Percentiles rank a stretch among this genome's conserved stretches.
phyloP scores from a whole-genome alignment of 2,888 invertebrate genomes.

The Epistrophe eligans region DNA sequence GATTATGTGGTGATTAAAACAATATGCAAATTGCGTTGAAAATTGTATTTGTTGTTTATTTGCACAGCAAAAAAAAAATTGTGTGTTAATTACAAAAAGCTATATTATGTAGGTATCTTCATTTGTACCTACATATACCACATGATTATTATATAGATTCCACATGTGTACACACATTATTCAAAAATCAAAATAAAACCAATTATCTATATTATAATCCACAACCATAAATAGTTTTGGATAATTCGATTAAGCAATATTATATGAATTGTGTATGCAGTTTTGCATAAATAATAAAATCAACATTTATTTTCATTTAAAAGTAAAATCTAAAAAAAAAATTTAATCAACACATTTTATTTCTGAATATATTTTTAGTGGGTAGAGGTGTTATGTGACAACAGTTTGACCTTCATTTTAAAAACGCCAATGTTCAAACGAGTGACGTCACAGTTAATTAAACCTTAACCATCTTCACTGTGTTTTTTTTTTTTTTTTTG shows the following conservation, averaged over 20 bases:
- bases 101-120: neutral
- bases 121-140: too few species aligned
- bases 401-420: neutral
- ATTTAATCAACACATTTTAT: neutral
- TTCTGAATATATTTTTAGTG: neutral
- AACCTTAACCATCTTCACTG: neutral
- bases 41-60: neutral
- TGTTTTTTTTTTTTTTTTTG: neutral
- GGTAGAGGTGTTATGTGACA: constrained; percentile 9
- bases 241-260: constrained; percentile 9
- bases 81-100: neutral
- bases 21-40: neutral
- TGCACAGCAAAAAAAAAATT: neutral
- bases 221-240: neutral
- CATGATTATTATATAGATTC: neutral
- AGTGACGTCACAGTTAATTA: constrained; percentile 40
- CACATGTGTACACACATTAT: neutral
- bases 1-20: neutral
- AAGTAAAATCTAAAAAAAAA: neutral
- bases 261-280: neutral
- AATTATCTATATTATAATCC: neutral
- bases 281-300: neutral
- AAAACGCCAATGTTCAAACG: neutral
- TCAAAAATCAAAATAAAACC: constrained; percentile 36
- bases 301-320: neutral